A percentile compares a stretch with the other conserved stretches of the same genome.
These are phyloP conservation scores for Clamator glandarius DNA, from an alignment of 2,797 vertebrate genomes.

Conservation along the genomic window DNA sequence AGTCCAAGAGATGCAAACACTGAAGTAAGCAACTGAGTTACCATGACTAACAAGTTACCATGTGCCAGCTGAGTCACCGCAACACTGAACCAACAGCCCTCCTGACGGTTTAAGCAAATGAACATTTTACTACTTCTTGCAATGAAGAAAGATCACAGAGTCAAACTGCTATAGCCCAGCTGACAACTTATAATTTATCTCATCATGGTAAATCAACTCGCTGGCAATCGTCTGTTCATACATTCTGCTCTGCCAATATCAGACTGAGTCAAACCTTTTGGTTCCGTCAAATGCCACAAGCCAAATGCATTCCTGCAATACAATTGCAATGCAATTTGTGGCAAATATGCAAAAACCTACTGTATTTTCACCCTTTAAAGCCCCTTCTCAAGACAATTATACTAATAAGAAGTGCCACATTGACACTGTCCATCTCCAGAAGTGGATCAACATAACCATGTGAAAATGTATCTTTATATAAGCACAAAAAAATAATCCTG, in stretches of 20 bases:
- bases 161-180: conserved; percentile 11
- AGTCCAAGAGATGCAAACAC: not conserved
- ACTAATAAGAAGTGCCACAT: not conserved
- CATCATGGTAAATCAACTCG: conserved; percentile 20
- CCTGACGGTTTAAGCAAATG: not conserved
- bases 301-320: not conserved
- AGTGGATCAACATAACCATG: not conserved
- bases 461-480: conserved; percentile 7
- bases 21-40: not conserved
- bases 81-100: not conserved
- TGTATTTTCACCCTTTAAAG: not conserved
- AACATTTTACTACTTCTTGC: not conserved
- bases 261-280: conserved; percentile 20
- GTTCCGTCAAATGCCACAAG: conserved; percentile 32
- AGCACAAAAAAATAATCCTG: conserved; percentile 8
- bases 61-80: not conserved
- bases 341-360: not conserved
- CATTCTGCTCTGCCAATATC: conserved; percentile 29
- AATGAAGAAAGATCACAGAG: conserved; percentile 6
- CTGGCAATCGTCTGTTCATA: not conserved
- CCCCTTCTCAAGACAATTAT: not conserved
- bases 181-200: conserved; percentile 5
- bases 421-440: not conserved
- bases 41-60: not conserved
- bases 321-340: not conserved